Conservation (phyloP, 2,113 vertebrate species). For the Laterallus jamaicensis region DNA sequence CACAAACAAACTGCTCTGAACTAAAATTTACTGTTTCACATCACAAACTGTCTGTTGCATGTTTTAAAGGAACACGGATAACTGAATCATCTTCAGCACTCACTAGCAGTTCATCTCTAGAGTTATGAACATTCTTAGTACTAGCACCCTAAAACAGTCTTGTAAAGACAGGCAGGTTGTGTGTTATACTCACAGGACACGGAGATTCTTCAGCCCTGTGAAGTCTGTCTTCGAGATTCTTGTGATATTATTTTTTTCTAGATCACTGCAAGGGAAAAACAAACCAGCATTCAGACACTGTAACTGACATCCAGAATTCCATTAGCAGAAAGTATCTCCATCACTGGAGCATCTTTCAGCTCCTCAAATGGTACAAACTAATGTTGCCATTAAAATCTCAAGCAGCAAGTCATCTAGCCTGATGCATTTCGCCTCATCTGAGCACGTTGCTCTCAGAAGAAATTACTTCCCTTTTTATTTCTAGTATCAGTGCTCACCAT, state of each 20-base stretch:
- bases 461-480: not conserved
- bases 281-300: not conserved
- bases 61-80: not conserved
- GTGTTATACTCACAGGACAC: constrained; percentile 89
- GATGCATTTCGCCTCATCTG: not conserved
- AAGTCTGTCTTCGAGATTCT: constrained; percentile 95
- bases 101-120: not conserved
- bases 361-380: not conserved
- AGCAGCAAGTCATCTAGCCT: not conserved
- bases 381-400: not conserved
- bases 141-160: not conserved
- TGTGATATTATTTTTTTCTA: constrained; percentile 97
- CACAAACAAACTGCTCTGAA: not conserved
- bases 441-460: accelerated
- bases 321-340: not conserved
- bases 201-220: constrained; percentile 91
- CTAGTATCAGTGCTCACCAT: not conserved
- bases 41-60: not conserved
- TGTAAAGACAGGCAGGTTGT: not conserved
- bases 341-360: not conserved
- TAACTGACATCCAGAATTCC: not conserved
- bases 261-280: constrained; percentile 80
- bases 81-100: not conserved
- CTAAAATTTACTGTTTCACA: not conserved
- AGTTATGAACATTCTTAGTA: not conserved